Percentiles rank a stretch among this genome's conserved stretches.
phyloP scores from a whole-genome alignment of 2,888 invertebrate species.

The Bombylius major region DNA sequence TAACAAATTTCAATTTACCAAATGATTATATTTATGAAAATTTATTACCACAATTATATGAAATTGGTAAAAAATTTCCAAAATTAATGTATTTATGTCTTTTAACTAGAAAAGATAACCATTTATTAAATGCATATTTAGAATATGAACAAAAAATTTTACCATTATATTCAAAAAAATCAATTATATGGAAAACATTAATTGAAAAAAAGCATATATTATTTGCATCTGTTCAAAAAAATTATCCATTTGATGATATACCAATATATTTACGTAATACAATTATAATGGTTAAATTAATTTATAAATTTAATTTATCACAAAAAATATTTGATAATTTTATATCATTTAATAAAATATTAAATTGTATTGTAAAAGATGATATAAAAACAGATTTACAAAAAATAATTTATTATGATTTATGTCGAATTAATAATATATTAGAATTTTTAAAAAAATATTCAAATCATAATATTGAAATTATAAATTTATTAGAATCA shows the following conservation, averaged over 20 bases:
- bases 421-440: conserved; percentile 2
- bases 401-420: conserved; percentile 1
- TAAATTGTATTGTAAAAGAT: background rate
- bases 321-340: background rate
- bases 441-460: conserved; percentile 3
- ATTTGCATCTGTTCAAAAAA: background rate
- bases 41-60: background rate
- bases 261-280: background rate
- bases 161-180: background rate
- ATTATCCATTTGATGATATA: background rate
- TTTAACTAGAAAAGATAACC: background rate
- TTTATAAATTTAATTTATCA: conserved; percentile 1
- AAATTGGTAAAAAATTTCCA: background rate
- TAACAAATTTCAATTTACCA: conserved; percentile 6
- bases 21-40: background rate
- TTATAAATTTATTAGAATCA: background rate
- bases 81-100: background rate
- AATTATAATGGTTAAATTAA: conserved; percentile 2
- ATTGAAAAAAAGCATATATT: conserved; percentile 3
- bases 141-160: background rate
- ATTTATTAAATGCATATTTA: conserved; percentile 1
- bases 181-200: conserved; percentile 1
- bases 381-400: background rate
- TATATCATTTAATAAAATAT: background rate
- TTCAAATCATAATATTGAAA: background rate